Base-by-base conservation (phyloP, 1,140 invertebrate species). In the Lepidostoma basale region DNA sequence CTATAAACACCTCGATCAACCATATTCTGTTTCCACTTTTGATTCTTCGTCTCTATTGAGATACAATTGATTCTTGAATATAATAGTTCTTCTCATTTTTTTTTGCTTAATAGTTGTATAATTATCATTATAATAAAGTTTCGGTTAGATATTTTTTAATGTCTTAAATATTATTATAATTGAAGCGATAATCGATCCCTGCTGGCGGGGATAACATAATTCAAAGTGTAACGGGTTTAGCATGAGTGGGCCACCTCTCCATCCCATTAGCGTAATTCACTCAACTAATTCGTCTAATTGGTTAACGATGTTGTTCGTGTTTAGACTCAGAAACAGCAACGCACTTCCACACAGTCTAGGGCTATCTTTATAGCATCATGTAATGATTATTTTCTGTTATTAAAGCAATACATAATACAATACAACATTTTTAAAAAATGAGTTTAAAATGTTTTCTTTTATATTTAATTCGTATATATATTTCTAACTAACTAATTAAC, bases 281-380 rank as follows among this genome's bases (percentile, higher is more conserved):
- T 70, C 58, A 70, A 67, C 69, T 67, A 54, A 66, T 67, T 70
- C 63, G 12, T 40, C 69, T 70, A 70, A 70, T 70, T 70, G 64
- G 33, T 47, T 67, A 70, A 70, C 64, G 69, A 67, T 70, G 69
- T 70, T 70, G 40, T 23, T 40, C 58, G 10, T 62, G 60, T 62
- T 49, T 62, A 62, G 44, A 62, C 33, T 33, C 40, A 62, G 14
- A 30, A 9, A 44, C 42, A 44, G 8, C 8, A 5, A 8, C 42
- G 12, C 30, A 33, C 6, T 12, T 5, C 12, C 30, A 33, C 6
- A 33, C 12, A 33, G 30, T 33, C 12, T 33, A 5, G 12, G 30
- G 12, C 6, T 33, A 33, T 33, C 5, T 33, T 33, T 12, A 12
- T 33, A 33, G 30, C 30, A 5, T 33, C 30, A 12, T 6, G 30